Evolutionary conservation across 2,113 vertebrate species (phyloP), one percentile per base, ranked within the genome.

Genomic region (Chinchilla lanigera): DNA sequence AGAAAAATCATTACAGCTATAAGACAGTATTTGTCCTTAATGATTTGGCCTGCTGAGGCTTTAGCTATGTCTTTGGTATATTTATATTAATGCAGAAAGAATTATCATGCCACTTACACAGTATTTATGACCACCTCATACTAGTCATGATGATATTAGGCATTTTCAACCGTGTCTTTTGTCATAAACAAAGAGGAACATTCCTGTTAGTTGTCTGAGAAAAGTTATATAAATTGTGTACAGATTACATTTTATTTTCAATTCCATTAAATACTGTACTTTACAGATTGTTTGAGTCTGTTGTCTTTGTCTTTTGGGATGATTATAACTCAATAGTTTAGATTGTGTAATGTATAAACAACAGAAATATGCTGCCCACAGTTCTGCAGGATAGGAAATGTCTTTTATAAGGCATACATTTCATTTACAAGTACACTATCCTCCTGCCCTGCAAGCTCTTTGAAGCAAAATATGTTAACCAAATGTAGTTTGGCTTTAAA

Each of bases 211-310:
- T 82, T 85, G 44, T 88, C 63, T 67, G 54, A 73, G 1, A 86
- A 89, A 90, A 91, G 17, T 89, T 67, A 81, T 17, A 69, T 52
- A 94, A 81, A 2, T 4, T 4, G 85, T 78, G 26, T 54, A 61
- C 11, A 58, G 47, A 93, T 87, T 90, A 33, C 54, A 58, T 75
- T 96, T 93, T 83, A 83, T 91, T 96, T 96, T 50, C 38, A 82
- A 28, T 85, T 94, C 52, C 4, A 60, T 73, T 96, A 94, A 93
- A 81, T 71, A 80, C 8, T 54, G 16, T 35, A 90, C 3, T 6
- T 81, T 86, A 61, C 20, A 67, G 38, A 77, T 89, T n/a, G 8
- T 77, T 20, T 90, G 47, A 65, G 28, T 35, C 35, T 82, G 17
- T 81, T 44, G 22, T 65, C 14, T 77, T 56, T 77, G n/a, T 44